phyloP scores from a whole-genome alignment of 2,888 invertebrate species.

The Hypomecis atomaria region DNA sequence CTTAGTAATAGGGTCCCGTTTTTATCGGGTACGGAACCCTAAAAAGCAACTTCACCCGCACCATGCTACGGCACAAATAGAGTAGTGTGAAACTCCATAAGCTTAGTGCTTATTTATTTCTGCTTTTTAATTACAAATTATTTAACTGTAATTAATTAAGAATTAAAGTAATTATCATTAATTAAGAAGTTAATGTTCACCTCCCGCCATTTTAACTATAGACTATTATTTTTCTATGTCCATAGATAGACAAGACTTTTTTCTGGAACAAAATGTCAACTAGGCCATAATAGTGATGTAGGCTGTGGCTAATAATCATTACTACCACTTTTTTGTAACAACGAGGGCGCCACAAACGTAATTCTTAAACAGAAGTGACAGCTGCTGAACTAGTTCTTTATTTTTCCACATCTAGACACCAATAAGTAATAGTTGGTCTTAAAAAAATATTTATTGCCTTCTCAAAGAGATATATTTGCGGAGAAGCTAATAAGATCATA shows the following conservation, averaged over 20 bases:
- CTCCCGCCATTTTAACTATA: constrained; percentile 10
- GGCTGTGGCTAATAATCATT: constrained; percentile 6
- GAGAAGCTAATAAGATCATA: constrained; percentile 12
- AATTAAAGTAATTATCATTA: neutral
- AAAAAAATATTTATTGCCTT: constrained; percentile 2
- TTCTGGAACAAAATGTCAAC: constrained; percentile 15
- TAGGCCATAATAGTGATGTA: neutral
- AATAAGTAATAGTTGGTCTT: neutral
- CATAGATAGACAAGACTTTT: neutral
- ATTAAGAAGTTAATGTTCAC: too few species aligned
- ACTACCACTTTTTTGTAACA: neutral
- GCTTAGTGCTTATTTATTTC: too few species aligned
- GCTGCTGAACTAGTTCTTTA: neutral
- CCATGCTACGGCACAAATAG: too few species aligned
- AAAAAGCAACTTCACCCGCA: too few species aligned
- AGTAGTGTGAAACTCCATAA: too few species aligned
- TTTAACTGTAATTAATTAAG: too few species aligned
- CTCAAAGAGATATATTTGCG: constrained; percentile 11
- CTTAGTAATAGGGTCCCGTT: too few species aligned
- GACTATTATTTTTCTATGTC: constrained; percentile 7
- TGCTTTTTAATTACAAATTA: too few species aligned
- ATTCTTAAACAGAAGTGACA: neutral
- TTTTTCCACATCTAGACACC: neutral
- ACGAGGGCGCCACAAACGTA: neutral
- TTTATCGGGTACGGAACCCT: too few species aligned